Conservation (phyloP, 2,888 invertebrate species). For the Frankliniella fusca region DNA sequence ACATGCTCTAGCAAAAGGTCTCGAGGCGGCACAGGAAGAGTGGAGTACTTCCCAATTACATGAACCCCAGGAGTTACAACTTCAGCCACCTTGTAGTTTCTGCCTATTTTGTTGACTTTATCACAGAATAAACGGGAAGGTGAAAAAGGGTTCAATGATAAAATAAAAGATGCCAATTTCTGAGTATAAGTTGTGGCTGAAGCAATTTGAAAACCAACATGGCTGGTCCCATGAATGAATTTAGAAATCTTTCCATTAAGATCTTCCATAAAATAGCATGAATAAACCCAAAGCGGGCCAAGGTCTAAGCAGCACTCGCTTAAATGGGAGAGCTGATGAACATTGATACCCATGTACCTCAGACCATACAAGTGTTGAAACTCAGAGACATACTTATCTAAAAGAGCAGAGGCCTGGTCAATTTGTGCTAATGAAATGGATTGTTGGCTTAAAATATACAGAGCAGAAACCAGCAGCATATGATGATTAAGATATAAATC, state of each 20-base stretch:
- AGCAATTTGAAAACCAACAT: background rate
- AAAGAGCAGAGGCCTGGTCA: background rate
- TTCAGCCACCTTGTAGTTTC: background rate
- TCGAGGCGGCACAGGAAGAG: background rate
- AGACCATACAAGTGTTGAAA: background rate
- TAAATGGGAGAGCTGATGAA: background rate
- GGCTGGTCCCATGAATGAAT: background rate
- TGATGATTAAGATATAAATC: background rate
- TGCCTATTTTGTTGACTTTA: background rate
- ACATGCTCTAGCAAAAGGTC: background rate
- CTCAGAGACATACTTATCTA: background rate
- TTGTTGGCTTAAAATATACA: background rate
- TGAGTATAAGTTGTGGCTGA: background rate
- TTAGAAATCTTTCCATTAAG: background rate
- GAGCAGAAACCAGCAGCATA: background rate
- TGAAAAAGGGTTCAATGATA: background rate
- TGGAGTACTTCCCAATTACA: background rate
- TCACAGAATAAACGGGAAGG: background rate
- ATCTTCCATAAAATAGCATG: too few relatives aligned
- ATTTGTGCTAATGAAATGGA: background rate
- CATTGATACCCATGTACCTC: background rate
- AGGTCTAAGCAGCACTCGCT: background rate
- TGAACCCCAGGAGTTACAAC: background rate
- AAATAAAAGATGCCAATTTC: background rate
- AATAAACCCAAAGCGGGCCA: background rate